Conservation (phyloP, 2,113 vertebrate genomes). For the Carollia perspicillata region DNA sequence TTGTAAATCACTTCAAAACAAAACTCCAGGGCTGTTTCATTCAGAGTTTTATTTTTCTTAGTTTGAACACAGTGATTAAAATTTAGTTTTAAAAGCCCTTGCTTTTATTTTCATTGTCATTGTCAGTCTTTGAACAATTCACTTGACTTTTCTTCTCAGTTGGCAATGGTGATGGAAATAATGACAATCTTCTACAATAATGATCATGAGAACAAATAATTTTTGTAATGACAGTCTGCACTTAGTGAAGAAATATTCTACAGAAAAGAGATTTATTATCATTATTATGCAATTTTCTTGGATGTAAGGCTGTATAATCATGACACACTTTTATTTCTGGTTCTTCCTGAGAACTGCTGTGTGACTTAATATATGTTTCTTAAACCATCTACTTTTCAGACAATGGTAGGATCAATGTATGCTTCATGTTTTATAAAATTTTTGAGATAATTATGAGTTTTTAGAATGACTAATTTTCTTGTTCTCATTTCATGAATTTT, state of each 20-base stretch:
- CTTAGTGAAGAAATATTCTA: constrained; percentile 46
- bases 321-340: constrained; percentile 4
- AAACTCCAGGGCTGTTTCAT: not conserved
- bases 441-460: not conserved
- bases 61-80: not conserved
- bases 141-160: constrained; percentile 64
- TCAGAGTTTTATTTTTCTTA: constrained; percentile 7
- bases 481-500: not conserved
- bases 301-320: constrained; percentile 15
- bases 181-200: constrained; percentile 47
- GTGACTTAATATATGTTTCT: not conserved
- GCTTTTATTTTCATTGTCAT: constrained; percentile 49
- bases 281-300: constrained; percentile 53
- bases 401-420: not conserved
- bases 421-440: not conserved
- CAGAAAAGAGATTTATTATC: constrained; percentile 52
- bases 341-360: not conserved
- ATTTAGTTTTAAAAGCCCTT: constrained; percentile 21
- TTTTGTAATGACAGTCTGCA: constrained; percentile 38
- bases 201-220: constrained; percentile 62
- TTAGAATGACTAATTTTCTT: not conserved
- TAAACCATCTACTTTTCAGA: not conserved
- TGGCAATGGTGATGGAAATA: not conserved
- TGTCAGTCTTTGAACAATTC: constrained; percentile 47
- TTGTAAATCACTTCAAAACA: not conserved